Evolutionary conservation across 2,888 invertebrate genomes (phyloP).

Genomic region (Antitype chi): DNA sequence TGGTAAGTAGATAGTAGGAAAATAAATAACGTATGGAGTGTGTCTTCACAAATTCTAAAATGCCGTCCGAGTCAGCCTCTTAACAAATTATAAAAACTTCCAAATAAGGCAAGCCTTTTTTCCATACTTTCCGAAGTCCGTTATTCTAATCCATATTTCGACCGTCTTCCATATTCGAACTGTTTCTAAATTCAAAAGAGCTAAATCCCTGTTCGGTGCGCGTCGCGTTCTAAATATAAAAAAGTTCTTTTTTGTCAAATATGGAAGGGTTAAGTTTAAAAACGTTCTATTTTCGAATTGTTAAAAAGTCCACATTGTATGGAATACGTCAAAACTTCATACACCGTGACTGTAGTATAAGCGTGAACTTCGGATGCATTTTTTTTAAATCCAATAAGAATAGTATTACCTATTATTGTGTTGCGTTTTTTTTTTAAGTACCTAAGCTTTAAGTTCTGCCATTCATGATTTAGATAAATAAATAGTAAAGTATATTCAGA

Average conservation of each 20-base stretch:
- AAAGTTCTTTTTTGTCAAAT: conserved; percentile 89
- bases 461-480: neutral
- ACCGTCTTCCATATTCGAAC: conserved; percentile 83
- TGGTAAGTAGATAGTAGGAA: conserved; percentile 8
- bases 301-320: conserved; percentile 90
- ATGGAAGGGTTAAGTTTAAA: conserved; percentile 91
- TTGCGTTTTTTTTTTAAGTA: neutral
- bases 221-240: conserved; percentile 89
- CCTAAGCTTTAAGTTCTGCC: neutral
- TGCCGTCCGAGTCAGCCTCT: conserved; percentile 34
- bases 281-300: conserved; percentile 90
- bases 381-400: conserved; percentile 11
- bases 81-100: conserved; percentile 65
- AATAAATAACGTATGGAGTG: conserved; percentile 41
- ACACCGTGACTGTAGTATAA: conserved; percentile 76
- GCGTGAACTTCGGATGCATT: conserved; percentile 57
- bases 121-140: conserved; percentile 70
- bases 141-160: conserved; percentile 83
- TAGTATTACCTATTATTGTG: neutral
- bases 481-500: neutral
- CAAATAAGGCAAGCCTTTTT: conserved; percentile 63
- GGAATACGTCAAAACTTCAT: conserved; percentile 90
- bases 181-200: conserved; percentile 88
- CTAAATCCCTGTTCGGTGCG: conserved; percentile 86
- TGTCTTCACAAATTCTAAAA: conserved; percentile 50